A percentile compares a stretch with the other conserved stretches of the same genome.
Evolutionary conservation across 1,140 invertebrate genomes (phyloP).

Genomic region (Neodiprion fabricii): DNA sequence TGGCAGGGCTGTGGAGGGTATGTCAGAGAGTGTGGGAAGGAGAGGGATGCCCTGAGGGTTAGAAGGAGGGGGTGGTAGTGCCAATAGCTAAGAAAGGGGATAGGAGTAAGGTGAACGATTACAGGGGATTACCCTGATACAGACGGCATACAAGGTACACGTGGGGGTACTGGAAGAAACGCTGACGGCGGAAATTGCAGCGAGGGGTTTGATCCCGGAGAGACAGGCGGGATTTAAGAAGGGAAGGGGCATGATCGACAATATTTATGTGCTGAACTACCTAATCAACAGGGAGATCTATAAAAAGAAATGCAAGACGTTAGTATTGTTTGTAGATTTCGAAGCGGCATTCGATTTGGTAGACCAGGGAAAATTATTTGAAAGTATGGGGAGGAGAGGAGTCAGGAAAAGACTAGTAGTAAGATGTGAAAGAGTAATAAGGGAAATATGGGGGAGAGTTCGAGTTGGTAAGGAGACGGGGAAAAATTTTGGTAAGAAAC

Average conservation of each 20-base stretch:
- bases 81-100: not conserved
- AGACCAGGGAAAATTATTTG: not conserved
- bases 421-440: constrained; percentile 18
- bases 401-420: not conserved
- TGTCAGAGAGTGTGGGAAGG: not conserved
- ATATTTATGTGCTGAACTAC: too few species aligned
- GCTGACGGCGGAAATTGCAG: too few species aligned
- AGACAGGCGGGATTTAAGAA: too few species aligned
- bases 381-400: not conserved
- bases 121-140: too few species aligned
- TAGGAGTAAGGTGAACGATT: not conserved
- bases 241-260: too few species aligned
- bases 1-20: not conserved
- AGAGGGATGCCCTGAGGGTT: not conserved
- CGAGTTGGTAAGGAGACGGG: not conserved
- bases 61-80: not conserved
- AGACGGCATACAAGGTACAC: too few species aligned
- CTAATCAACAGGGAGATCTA: too few species aligned
- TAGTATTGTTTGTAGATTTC: not conserved
- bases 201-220: too few species aligned
- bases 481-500: constrained; percentile 16
- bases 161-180: too few species aligned
- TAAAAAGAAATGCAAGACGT: not conserved
- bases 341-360: not conserved
- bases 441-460: constrained; percentile 12